Evolutionary conservation across 1,140 invertebrate species (phyloP), one percentile per base, ranked within the genome.

Genomic region (Bombus pyrosoma): DNA sequence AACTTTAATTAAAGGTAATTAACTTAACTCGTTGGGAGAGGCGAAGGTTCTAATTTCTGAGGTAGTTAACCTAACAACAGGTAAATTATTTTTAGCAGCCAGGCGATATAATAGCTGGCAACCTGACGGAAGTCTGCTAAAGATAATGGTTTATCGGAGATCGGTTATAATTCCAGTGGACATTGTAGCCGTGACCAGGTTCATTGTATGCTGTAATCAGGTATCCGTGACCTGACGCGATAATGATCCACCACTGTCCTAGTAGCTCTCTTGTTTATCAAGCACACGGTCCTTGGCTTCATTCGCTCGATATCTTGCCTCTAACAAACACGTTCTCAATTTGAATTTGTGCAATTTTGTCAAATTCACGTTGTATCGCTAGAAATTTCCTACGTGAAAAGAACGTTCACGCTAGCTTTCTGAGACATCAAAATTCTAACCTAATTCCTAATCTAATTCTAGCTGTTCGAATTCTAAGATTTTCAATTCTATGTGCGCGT

Each of bases 201-300:
- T 84, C 71, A 86, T 86, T 89, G 73, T 86, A 53, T 41, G 66
- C 37, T 86, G 66, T 91, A 89, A 89, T 88, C 78, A 68, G 81
- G 77, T 85, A 91, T 91, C 82, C 81, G 81, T 89, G 78, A 88
- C 66, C 62, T 15, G 41, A 47, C 34, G 22, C 62, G 89, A 90
- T 90, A 86, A 25, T 74, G 37, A 83, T 91, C 71, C 41, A 25
- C 80, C 75, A 85, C 85, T 83, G 59, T 86, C 74, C 83, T 66
- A 32, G 75, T 62, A 32, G 79, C 64, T 81, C 25, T 47, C 83
- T 64, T 71, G 47, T 78, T 74, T 68, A 82, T 82, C 88, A 69
- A 85, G 25, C 43, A 41, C 62, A 15, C 13, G n/a, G 62, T 53
- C 18, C 47, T 53, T 53, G 47, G 47, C 47, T 53, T 22, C 5